Percentiles rank a stretch among this genome's conserved stretches.
These are phyloP conservation scores for Rhingia campestris DNA, from an alignment of 2,888 invertebrate species.

Conservation along the genomic window DNA sequence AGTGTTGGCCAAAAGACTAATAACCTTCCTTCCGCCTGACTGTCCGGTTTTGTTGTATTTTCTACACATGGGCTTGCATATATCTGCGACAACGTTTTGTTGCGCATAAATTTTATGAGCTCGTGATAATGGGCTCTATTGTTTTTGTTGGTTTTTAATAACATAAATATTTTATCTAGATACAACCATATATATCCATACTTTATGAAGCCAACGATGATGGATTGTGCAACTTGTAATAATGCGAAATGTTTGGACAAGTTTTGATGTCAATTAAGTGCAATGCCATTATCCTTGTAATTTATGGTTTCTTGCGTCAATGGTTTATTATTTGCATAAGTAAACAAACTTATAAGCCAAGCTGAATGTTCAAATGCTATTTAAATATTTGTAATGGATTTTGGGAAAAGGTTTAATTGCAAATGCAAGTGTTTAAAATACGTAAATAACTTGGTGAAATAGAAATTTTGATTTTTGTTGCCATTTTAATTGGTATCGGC, in stretches of 20 bases:
- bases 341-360: not conserved
- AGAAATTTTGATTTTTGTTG: too few species aligned
- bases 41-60: slow-evolving; percentile 48
- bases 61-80: not conserved
- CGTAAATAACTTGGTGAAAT: not conserved
- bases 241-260: slow-evolving; percentile 40
- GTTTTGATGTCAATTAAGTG: slow-evolving; percentile 48
- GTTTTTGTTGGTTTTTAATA: slow-evolving; percentile 22
- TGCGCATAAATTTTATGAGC: slow-evolving; percentile 6
- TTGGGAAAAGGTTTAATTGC: not conserved
- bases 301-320: slow-evolving; percentile 63
- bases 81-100: slow-evolving; percentile 21
- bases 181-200: not conserved
- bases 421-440: not conserved
- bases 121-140: slow-evolving; percentile 11
- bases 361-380: not conserved
- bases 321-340: slow-evolving; percentile 30
- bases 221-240: slow-evolving; percentile 56
- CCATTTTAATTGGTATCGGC: too few species aligned
- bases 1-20: slow-evolving; percentile 72
- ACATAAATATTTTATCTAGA: slow-evolving; percentile 2
- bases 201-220: slow-evolving; percentile 10
- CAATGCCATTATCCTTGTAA: slow-evolving; percentile 67
- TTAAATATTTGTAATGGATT: slow-evolving; percentile 9
- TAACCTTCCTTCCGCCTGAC: slow-evolving; percentile 58